Conservation (phyloP, 1,140 invertebrate species). For the Harpegnathos saltator region DNA sequence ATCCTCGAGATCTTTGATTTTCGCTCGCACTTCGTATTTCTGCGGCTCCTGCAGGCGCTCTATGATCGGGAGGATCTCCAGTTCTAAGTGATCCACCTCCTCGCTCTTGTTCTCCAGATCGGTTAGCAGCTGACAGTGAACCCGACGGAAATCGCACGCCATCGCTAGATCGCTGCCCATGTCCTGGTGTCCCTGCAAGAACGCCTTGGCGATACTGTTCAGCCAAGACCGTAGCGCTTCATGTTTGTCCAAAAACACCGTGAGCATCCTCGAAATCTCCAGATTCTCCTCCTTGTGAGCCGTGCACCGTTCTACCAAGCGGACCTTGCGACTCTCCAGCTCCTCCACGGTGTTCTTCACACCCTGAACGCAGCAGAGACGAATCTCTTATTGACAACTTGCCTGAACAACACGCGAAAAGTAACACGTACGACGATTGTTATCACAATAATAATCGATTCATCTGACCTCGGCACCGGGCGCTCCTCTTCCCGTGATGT, state of each 20-base stretch:
- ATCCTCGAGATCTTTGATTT: slow-evolving; percentile 88
- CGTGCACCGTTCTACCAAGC: slow-evolving; percentile 89
- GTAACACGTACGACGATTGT: slow-evolving; percentile 20
- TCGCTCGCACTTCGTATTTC: slow-evolving; percentile 88
- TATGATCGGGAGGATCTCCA: slow-evolving; percentile 89
- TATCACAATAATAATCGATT: slow-evolving; percentile 29
- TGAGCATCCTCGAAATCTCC: slow-evolving; percentile 89
- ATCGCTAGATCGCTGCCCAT: slow-evolving; percentile 90
- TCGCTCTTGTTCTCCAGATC: slow-evolving; percentile 89
- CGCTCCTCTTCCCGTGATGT: slow-evolving; percentile 89
- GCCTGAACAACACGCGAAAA: slow-evolving; percentile 3
- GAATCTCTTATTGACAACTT: background rate
- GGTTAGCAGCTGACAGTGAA: slow-evolving; percentile 91
- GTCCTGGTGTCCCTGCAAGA: slow-evolving; percentile 91
- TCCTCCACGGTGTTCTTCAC: slow-evolving; percentile 90
- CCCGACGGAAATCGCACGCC: slow-evolving; percentile 91
- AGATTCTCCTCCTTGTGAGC: slow-evolving; percentile 91
- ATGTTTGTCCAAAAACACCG: slow-evolving; percentile 90
- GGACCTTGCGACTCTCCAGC: slow-evolving; percentile 91
- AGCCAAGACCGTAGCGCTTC: slow-evolving; percentile 91
- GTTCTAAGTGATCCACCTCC: slow-evolving; percentile 84
- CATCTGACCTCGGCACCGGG: slow-evolving; percentile 88
- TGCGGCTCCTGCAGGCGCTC: slow-evolving; percentile 89
- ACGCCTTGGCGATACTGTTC: slow-evolving; percentile 89
- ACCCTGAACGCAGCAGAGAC: slow-evolving; percentile 81